phyloP scores from a whole-genome alignment of 2,113 vertebrate genomes.

The Grammatotria lemairii region DNA sequence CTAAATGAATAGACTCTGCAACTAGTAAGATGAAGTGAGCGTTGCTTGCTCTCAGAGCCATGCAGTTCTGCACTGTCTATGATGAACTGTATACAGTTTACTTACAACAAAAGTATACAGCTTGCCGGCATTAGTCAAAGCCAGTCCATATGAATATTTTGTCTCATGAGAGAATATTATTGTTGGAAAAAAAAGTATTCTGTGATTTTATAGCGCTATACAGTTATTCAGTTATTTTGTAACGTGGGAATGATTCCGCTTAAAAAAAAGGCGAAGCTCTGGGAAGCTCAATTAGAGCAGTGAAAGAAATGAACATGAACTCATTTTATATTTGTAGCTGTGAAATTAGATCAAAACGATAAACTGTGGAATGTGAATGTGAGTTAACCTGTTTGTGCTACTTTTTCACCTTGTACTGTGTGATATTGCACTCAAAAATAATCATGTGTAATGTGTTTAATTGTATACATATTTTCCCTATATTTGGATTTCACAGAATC shows the following conservation, averaged over 20 bases:
- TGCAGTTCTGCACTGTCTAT: background rate
- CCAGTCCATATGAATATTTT: background rate
- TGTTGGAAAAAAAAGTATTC: background rate
- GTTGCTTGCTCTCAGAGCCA: background rate
- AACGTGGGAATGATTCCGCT: background rate
- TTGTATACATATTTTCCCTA: background rate
- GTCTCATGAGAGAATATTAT: background rate
- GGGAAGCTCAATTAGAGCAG: background rate
- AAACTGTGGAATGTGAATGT: background rate
- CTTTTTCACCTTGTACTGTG: background rate
- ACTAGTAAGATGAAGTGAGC: background rate
- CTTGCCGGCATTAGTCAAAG: background rate
- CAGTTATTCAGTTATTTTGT: background rate
- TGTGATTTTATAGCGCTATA: background rate
- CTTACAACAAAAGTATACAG: background rate
- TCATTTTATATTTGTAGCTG: background rate
- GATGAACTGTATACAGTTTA: background rate
- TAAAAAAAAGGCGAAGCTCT: background rate
- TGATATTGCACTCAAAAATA: background rate
- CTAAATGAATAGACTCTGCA: background rate
- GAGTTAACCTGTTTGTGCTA: background rate
- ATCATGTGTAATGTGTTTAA: accelerated
- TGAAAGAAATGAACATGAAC: background rate
- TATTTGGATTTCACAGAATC: background rate
- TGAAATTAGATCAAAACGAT: background rate